A percentile compares a stretch with the other conserved stretches of the same genome.
phyloP scores from a whole-genome alignment of 92 coral and sea anemone species.

The Epizoanthus ramosus region DNA sequence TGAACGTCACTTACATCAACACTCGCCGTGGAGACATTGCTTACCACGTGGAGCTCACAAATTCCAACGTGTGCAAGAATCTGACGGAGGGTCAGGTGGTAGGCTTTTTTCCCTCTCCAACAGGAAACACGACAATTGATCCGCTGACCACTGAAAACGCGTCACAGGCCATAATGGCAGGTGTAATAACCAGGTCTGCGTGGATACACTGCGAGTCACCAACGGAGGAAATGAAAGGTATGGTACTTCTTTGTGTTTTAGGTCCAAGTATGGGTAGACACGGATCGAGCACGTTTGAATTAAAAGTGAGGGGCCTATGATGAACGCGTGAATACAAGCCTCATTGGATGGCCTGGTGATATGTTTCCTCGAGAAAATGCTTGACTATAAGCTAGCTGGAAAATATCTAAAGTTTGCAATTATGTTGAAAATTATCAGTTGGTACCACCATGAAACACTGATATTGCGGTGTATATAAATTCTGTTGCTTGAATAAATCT shows the following conservation, averaged over 20 bases:
- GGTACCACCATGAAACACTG: too few species aligned
- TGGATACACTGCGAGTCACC: slow-evolving; percentile 85
- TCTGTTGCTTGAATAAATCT: too few species aligned
- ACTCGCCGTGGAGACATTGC: slow-evolving; percentile 91
- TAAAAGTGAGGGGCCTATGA: too few species aligned
- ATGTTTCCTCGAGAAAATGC: too few species aligned
- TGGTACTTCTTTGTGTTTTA: neutral
- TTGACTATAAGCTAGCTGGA: too few species aligned
- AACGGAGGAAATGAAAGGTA: slow-evolving; percentile 60
- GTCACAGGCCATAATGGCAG: slow-evolving; percentile 87
- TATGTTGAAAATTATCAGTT: too few species aligned
- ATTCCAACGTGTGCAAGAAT: slow-evolving; percentile 55
- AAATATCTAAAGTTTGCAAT: too few species aligned
- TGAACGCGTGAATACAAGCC: too few species aligned
- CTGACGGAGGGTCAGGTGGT: slow-evolving; percentile 94
- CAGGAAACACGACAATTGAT: slow-evolving; percentile 80
- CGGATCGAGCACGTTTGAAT: too few species aligned
- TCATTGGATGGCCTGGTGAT: too few species aligned
- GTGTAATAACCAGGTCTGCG: slow-evolving; percentile 92
- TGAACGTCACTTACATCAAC: slow-evolving; percentile 66
- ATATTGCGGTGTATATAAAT: too few species aligned
- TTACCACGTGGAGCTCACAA: slow-evolving; percentile 84
- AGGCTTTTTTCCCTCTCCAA: slow-evolving; percentile 79
- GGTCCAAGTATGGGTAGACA: neutral
- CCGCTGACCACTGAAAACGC: slow-evolving; percentile 76